Evolutionary conservation across 2,113 vertebrate genomes (phyloP), one percentile per base, ranked within the genome.

Genomic region (Blennius ocellaris): DNA sequence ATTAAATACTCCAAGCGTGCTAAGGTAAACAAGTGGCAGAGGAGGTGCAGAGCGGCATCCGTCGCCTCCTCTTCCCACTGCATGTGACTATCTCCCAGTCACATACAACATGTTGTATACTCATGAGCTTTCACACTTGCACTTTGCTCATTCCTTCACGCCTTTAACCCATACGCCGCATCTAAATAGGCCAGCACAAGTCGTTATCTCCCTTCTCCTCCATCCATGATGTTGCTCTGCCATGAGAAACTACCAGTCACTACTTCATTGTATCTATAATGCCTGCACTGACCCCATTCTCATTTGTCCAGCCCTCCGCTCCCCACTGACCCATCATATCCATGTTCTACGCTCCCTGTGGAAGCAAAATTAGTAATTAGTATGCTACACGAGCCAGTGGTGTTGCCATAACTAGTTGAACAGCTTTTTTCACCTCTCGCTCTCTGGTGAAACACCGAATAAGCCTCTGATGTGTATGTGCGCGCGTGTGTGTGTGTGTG

Each of bases 341-440:
- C 58, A 62, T 78, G 72, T 55, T 47, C 73, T 21, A 36, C 4
- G 7, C 74, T 82, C 73, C 21, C 21, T 65, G 47, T 5, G 78
- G 85, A 77, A 86, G 57, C 30, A 76, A 61, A 69, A 74, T 62
- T 45, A 77, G 75, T 84, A 85, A 90, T 92, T 90, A 91, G 73
- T 76, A 88, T 89, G 85, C 88, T 78, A 59, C 82, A 80, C 45
- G 75, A 87, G 74, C 80, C 82, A 51, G 64, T 75, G 72, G 75
- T 90, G 89, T 77, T 88, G 74, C 88, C 68, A 41, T 73, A 82
- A 87, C 81, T 83, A 76, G 86, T 87, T 72, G 77, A 86, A 73
- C 77, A 87, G 73, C 72, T 66, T 65, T 81, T 85, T 85, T 79
- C 65, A 63, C 78, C 65, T 55, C 78, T 80, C 11, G 2, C 65